These are phyloP conservation scores for Lasaia peninsularis DNA, from an alignment of 1,140 invertebrate genomes.

Conservation along the genomic window DNA sequence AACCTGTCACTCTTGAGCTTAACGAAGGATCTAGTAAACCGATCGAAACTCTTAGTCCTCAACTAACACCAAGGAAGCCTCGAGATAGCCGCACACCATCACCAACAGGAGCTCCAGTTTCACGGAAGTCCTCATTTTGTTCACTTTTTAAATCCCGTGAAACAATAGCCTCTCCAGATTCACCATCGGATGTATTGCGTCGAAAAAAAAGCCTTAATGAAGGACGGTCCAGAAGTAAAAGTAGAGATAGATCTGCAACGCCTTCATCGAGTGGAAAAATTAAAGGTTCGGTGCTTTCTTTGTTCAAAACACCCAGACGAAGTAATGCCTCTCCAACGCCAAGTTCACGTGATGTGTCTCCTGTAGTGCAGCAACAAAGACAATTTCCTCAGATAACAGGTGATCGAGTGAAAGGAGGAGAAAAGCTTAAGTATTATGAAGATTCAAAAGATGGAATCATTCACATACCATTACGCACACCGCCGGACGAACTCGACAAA, in stretches of 20 bases:
- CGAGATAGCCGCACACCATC: slow-evolving; percentile 68
- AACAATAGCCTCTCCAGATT: slow-evolving; percentile 81
- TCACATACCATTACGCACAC: slow-evolving; percentile 82
- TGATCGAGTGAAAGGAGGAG: slow-evolving; percentile 28
- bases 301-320: slow-evolving; percentile 78
- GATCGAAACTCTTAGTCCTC: slow-evolving; percentile 26
- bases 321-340: slow-evolving; percentile 50
- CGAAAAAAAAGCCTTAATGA: slow-evolving; percentile 66
- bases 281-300: slow-evolving; percentile 80
- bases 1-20: slow-evolving; percentile 73
- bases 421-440: slow-evolving; percentile 79
- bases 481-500: slow-evolving; percentile 76
- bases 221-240: slow-evolving; percentile 81
- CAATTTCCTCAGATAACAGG: slow-evolving; percentile 29
- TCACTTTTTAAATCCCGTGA: slow-evolving; percentile 84
- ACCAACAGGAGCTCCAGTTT: slow-evolving; percentile 76
- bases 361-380: slow-evolving; percentile 38
- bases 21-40: slow-evolving; percentile 27
- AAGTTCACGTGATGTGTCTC: slow-evolving; percentile 48
- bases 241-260: slow-evolving; percentile 79
- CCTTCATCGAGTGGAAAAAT: slow-evolving; percentile 76
- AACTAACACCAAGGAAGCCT: slow-evolving; percentile 18
- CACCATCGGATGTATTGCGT: slow-evolving; percentile 73
- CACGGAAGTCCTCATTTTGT: slow-evolving; percentile 87
- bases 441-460: slow-evolving; percentile 79